Percentiles rank a stretch among this genome's conserved stretches.
phyloP scores from a whole-genome alignment of 2,888 invertebrate species.

The Marasmarcha lunaedactyla region DNA sequence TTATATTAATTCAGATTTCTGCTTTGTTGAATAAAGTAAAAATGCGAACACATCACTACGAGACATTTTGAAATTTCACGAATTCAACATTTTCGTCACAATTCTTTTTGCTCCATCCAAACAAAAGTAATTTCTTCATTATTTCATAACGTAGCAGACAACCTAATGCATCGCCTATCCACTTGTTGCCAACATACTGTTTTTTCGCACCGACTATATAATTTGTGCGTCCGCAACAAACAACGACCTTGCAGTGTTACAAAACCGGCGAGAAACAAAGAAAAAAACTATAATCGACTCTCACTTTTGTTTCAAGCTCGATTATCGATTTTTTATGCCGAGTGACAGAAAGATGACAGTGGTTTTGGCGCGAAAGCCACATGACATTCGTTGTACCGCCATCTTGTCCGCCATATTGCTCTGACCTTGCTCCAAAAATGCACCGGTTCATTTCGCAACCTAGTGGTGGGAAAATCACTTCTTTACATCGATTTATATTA shows the following conservation, averaged over 20 bases:
- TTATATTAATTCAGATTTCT: too few relatives aligned
- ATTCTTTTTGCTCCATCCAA: too few relatives aligned
- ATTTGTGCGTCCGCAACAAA: slow-evolving; percentile 31
- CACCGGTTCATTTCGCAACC: slow-evolving; percentile 50
- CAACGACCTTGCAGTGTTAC: slow-evolving; percentile 28
- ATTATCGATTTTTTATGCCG: slow-evolving; percentile 10
- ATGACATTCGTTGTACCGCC: slow-evolving; percentile 46
- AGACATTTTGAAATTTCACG: too few relatives aligned
- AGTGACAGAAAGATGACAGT: slow-evolving; percentile 19
- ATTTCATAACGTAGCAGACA: neutral
- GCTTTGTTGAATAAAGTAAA: too few relatives aligned
- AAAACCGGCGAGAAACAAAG: slow-evolving; percentile 24
- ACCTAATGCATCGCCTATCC: slow-evolving; percentile 24
- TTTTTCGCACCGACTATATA: slow-evolving; percentile 43
- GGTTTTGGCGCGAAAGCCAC: slow-evolving; percentile 46
- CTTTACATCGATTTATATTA: slow-evolving; percentile 34
- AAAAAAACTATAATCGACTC: slow-evolving; percentile 20
- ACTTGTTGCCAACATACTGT: slow-evolving; percentile 12
- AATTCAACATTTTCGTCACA: too few relatives aligned
- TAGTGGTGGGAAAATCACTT: slow-evolving; percentile 49
- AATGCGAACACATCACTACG: too few relatives aligned
- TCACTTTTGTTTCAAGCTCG: slow-evolving; percentile 20
- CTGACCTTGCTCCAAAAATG: slow-evolving; percentile 61
- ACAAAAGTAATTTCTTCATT: too few relatives aligned
- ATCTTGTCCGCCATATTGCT: slow-evolving; percentile 45